Evolutionary conservation across 1,140 invertebrate species (phyloP), one percentile per base, ranked within the genome.

Genomic region (Periplaneta americana): DNA sequence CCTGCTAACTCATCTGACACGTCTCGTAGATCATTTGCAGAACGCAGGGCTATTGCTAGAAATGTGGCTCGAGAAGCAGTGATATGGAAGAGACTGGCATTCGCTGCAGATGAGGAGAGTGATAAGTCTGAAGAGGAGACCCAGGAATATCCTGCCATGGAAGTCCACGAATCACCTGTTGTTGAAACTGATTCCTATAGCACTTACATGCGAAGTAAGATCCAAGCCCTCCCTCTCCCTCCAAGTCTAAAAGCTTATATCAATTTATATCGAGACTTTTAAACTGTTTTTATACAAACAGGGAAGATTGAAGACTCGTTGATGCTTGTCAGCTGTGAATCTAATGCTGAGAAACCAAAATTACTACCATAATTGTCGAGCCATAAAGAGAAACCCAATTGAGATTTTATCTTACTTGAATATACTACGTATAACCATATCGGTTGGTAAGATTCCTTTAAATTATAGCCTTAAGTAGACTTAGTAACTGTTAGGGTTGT

Each of bases 191-290:
- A 85, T 34, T 78, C 84, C 82, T 85, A 88, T 48, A 81, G 85
- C 18, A 82, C 85, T 78, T 88, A 88, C 34, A 90, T 93, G 90
- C 87, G 86, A 36, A 85, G 88, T 34, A 92, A 91, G 83, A 90
- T 93, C 80, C 83, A 88, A 39, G 76, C 85, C 37, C 86, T 93
- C 79, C 91, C 92, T 31, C 83, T 93, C 34, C 92, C 92, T 48
- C 86, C 87, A 22, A 85, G 88, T 31, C 85, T 93, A 66, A 92
- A 92, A 83, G 75, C 88, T 34, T 93, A 90, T 83, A 85, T 92
- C 74, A 91, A 91, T 84, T 91, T 90, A 82, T 89, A 91, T 84
- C 85, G 90, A 37, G 85, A 87, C 78, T 84, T 89, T 82, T 88
- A 85, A 87, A 75, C 34, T 37, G 18, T 37, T 36, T 35, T 39